Percentiles rank a stretch among this genome's conserved stretches.
Evolutionary conservation across 2,113 vertebrate species (phyloP).

Genomic region (Tylochromis polylepis): DNA sequence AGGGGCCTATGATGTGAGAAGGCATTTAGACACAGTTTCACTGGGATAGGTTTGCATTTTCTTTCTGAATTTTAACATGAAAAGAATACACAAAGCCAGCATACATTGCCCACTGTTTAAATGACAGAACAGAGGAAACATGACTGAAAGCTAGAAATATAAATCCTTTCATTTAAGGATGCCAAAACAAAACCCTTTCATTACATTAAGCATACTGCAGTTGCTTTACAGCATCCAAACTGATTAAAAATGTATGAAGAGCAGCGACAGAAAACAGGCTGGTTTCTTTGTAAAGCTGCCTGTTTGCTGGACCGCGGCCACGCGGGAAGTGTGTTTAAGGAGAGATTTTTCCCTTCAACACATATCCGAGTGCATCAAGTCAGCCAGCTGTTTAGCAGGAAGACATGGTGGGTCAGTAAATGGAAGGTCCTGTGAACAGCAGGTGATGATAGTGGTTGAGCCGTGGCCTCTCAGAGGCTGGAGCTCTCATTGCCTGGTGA

Average conservation of each 20-base stretch:
- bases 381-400: slow-evolving; percentile 1
- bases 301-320: neutral
- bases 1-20: neutral
- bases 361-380: neutral
- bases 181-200: neutral
- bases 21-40: neutral
- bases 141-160: neutral
- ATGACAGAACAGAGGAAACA: neutral
- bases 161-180: neutral
- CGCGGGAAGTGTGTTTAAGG: neutral
- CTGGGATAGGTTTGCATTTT: neutral
- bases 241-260: neutral
- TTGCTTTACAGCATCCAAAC: neutral
- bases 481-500: neutral
- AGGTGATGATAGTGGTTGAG: slow-evolving; percentile 12
- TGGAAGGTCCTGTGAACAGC: slow-evolving; percentile 6
- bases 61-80: neutral
- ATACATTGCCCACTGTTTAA: neutral
- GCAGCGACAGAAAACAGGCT: neutral
- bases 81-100: neutral
- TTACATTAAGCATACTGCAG: neutral
- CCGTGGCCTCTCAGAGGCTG: neutral
- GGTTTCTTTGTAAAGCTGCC: neutral
- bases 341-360: neutral
- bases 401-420: slow-evolving; percentile 5